Percentiles rank a stretch among this genome's conserved stretches.
Evolutionary conservation across 2,113 vertebrate genomes (phyloP).

Genomic region (Silurus glanis): DNA sequence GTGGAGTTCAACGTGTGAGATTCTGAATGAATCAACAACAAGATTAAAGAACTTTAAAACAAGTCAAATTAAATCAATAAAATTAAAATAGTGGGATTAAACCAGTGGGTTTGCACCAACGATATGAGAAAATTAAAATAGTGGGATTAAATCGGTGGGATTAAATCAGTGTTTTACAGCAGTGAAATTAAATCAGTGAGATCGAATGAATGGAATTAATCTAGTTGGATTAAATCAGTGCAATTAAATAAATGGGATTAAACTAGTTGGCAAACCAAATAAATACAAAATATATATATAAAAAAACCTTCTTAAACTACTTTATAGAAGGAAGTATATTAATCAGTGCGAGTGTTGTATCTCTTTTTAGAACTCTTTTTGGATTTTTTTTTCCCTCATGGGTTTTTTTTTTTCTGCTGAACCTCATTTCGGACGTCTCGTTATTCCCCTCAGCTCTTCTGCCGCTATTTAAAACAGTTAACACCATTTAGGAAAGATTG

Average conservation of each 20-base stretch:
- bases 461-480: constrained; percentile 23
- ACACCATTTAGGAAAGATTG: constrained; percentile 3
- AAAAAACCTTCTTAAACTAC: neutral
- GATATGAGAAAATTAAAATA: neutral
- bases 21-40: neutral
- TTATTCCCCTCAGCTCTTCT: constrained; percentile 19
- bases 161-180: neutral
- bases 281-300: neutral
- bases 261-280: neutral
- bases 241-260: neutral
- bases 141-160: neutral
- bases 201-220: neutral
- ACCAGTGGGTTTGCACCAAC: neutral
- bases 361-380: neutral
- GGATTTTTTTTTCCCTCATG: neutral
- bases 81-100: neutral
- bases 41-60: neutral
- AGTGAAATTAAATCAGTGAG: neutral
- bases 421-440: constrained; percentile 17
- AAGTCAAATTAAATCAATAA: neutral
- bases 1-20: neutral
- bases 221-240: neutral
- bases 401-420: neutral
- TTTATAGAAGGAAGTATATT: neutral
- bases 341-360: neutral